phyloP scores from a whole-genome alignment of 2,888 invertebrate species.

The Dryobota labecula region DNA sequence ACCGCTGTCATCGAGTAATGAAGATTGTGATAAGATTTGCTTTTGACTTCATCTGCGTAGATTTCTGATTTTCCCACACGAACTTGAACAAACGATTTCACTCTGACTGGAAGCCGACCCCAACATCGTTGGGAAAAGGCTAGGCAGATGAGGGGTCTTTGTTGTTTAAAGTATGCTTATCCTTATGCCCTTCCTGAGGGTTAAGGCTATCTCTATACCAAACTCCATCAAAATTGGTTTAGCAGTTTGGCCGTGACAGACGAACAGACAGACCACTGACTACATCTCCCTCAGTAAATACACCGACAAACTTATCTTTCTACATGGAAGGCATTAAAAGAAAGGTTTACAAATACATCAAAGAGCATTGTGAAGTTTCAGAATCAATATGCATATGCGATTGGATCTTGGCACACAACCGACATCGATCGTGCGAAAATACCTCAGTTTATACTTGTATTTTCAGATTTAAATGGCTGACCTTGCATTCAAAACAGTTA shows the following conservation, averaged over 20 bases:
- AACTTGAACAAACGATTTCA: no score
- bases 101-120: no score
- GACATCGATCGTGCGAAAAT: conserved; percentile 31
- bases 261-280: neutral
- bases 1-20: conserved; percentile 16
- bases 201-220: no score
- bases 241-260: neutral
- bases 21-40: no score
- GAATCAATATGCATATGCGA: conserved; percentile 18
- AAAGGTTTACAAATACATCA: neutral
- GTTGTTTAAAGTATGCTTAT: no score
- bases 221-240: neutral
- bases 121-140: no score
- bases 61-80: no score
- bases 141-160: no score
- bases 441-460: conserved; percentile 26
- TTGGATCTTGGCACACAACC: conserved; percentile 26
- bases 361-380: neutral
- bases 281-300: neutral
- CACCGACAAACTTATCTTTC: neutral
- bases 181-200: no score
- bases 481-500: conserved; percentile 29
- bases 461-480: conserved; percentile 33
- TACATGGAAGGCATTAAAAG: neutral
- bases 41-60: no score